These are phyloP conservation scores for Ophion costatus DNA, from an alignment of 2,888 invertebrate species.

Conservation along the genomic window DNA sequence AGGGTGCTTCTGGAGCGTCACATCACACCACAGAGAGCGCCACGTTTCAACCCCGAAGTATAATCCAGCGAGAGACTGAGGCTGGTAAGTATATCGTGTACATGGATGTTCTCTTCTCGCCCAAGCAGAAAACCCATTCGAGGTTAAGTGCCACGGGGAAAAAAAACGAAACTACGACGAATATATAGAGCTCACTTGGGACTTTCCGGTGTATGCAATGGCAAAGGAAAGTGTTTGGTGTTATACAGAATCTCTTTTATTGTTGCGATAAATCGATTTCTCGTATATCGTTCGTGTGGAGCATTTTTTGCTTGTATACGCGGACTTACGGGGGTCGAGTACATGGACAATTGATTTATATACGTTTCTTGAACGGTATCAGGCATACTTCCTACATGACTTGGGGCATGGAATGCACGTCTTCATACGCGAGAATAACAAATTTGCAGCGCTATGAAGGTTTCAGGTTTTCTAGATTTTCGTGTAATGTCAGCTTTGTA, in stretches of 20 bases:
- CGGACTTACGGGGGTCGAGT: background rate
- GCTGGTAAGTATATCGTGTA: constrained; percentile 18
- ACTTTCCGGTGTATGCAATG: constrained; percentile 37
- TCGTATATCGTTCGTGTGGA: constrained; percentile 29
- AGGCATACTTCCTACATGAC: background rate
- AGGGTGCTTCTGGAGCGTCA: constrained; percentile 8
- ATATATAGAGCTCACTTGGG: constrained; percentile 59
- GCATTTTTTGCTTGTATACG: constrained; percentile 18
- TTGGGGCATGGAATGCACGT: background rate
- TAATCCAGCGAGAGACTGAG: constrained; percentile 18
- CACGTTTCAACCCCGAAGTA: constrained; percentile 8
- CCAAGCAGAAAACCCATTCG: constrained; percentile 31
- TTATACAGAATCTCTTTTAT: constrained; percentile 57
- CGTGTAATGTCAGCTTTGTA: too few relatives aligned
- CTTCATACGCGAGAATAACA: too few relatives aligned
- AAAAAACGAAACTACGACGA: constrained; percentile 26
- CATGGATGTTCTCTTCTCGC: background rate
- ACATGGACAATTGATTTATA: constrained; percentile 37
- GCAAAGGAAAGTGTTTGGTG: constrained; percentile 32
- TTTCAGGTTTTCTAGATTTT: too few relatives aligned
- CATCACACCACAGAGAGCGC: constrained; percentile 18
- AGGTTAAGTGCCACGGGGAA: constrained; percentile 18
- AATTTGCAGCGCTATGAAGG: too few relatives aligned
- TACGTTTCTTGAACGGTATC: constrained; percentile 18
- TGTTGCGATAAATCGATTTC: constrained; percentile 56